These are phyloP conservation scores for Halictus rubicundus DNA, from an alignment of 1,140 invertebrate species.

Conservation along the genomic window DNA sequence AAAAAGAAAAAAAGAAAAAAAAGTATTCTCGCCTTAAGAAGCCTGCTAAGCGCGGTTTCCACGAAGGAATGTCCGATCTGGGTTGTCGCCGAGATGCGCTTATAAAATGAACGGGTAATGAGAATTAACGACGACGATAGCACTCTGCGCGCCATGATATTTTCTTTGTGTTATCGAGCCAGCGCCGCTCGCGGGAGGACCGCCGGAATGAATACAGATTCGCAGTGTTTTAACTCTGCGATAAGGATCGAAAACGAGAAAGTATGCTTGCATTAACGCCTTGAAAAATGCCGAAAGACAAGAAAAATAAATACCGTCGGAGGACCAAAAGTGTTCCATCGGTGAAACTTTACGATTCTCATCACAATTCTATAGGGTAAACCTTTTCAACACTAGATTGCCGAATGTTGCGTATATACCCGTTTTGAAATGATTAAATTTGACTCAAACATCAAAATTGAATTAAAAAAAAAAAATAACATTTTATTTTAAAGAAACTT, in stretches of 20 bases:
- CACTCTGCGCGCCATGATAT: constrained; percentile 55
- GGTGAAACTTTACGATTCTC: neutral
- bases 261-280: constrained; percentile 16
- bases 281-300: constrained; percentile 27
- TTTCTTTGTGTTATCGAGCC: constrained; percentile 45
- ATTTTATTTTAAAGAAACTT: too few species aligned
- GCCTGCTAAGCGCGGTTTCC: neutral
- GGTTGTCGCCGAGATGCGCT: constrained; percentile 28
- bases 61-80: constrained; percentile 15
- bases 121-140: constrained; percentile 67
- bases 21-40: constrained; percentile 10
- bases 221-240: constrained; percentile 49
- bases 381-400: too few species aligned
- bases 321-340: neutral
- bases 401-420: too few species aligned
- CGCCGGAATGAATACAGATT: constrained; percentile 59
- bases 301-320: neutral
- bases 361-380: neutral
- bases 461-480: too few species aligned
- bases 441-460: too few species aligned
- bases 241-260: constrained; percentile 44
- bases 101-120: constrained; percentile 65
- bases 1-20: constrained; percentile 2
- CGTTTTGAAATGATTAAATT: too few species aligned
- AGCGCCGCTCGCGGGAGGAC: constrained; percentile 7